A percentile compares a stretch with the other conserved stretches of the same genome.
Evolutionary conservation across 2,888 invertebrate genomes (phyloP).

Genomic region (Phragmatobia fuliginosa): DNA sequence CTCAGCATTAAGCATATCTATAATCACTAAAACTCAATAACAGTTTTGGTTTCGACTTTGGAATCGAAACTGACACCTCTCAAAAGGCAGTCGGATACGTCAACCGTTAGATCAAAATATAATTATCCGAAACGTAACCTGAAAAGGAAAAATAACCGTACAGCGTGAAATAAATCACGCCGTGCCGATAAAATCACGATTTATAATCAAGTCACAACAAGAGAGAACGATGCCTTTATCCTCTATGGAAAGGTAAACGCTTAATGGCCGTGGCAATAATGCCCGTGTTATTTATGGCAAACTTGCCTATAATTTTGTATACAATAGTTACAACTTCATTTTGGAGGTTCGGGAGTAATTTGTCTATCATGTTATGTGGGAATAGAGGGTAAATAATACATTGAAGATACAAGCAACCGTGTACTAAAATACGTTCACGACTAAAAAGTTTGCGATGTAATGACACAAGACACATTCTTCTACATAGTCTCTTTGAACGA

Average conservation of each 20-base stretch:
- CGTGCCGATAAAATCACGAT: background rate
- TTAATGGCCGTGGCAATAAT: constrained; percentile 29
- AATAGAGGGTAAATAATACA: background rate
- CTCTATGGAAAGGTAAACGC: constrained; percentile 28
- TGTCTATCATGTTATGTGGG: background rate
- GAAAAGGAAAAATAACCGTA: background rate
- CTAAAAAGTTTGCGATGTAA: too few relatives aligned
- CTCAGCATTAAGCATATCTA: too few relatives aligned
- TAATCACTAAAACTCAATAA: too few relatives aligned
- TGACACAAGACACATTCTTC: too few relatives aligned
- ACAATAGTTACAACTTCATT: constrained; percentile 29
- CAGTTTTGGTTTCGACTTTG: too few relatives aligned
- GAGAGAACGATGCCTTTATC: constrained; percentile 14
- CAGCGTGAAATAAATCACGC: background rate
- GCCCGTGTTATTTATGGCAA: constrained; percentile 27
- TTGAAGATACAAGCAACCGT: background rate
- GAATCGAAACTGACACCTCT: too few relatives aligned
- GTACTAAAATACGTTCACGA: background rate
- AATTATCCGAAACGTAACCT: background rate
- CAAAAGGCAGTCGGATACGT: too few relatives aligned
- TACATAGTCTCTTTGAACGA: too few relatives aligned
- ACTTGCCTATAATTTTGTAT: constrained; percentile 22
- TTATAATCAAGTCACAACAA: constrained; percentile 2
- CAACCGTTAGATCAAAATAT: too few relatives aligned
- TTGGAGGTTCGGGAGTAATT: constrained; percentile 16